Percentiles rank a stretch among this genome's conserved stretches.
Evolutionary conservation across 64 coral and sea anemone genomes (phyloP).

Genomic region (Montipora capricornis): DNA sequence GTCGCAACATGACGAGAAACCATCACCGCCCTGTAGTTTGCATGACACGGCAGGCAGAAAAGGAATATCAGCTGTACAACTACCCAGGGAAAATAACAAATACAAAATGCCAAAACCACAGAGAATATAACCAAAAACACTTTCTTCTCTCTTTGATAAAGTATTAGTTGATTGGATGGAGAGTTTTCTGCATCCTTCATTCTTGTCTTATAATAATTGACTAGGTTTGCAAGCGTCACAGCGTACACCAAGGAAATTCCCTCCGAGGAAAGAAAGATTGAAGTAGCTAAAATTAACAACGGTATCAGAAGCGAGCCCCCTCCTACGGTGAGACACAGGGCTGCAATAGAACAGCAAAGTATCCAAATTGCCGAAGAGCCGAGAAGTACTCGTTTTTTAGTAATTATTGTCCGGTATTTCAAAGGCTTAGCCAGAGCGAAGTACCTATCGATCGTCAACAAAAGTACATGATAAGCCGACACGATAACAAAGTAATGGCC

Average conservation of each 20-base stretch:
- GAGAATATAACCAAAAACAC: background rate
- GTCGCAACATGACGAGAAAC: background rate
- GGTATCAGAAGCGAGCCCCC: background rate
- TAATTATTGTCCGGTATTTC: constrained; percentile 18
- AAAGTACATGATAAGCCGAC: constrained; percentile 8
- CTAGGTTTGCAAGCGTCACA: background rate
- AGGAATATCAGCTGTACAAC: background rate
- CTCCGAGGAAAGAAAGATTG: background rate
- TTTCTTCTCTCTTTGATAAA: constrained; percentile 26
- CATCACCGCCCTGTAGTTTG: background rate
- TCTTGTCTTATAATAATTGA: background rate
- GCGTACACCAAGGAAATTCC: background rate
- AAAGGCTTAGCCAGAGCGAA: constrained; percentile 24
- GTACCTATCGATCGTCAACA: constrained; percentile 50
- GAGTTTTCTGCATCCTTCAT: background rate
- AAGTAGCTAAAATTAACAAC: background rate
- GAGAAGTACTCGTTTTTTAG: background rate
- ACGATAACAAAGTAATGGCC: background rate
- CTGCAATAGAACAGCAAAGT: background rate
- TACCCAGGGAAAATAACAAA: constrained; percentile 15
- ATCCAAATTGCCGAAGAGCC: background rate
- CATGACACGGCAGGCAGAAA: background rate
- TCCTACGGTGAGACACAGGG: background rate
- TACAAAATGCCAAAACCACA: background rate
- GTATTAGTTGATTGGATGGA: background rate